Base-by-base conservation (phyloP, 2,797 vertebrate genomes). In the Synanceia verrucosa region DNA sequence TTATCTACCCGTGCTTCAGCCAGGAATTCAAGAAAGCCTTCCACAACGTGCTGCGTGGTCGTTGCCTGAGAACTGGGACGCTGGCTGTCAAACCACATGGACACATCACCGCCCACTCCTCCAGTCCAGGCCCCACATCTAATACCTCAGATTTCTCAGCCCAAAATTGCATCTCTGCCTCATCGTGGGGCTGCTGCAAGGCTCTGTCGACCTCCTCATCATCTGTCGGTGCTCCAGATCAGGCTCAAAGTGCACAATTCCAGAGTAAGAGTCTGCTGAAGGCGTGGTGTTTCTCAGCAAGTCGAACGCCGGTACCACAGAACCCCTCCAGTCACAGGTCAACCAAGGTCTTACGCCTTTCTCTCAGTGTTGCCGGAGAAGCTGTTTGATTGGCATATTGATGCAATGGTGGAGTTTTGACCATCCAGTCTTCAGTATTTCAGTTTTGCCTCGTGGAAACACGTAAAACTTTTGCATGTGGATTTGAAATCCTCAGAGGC, bases 1-100 rank as follows among this genome's bases (percentile, higher is more conserved):
- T 99, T 51, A 99, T 99, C 90, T 99, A 99, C 84, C 97, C 96
- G 0, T 99, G 97, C 89, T 98, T 96, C 56, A 98, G 97, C 82
- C 96, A 94, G 80, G 98, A 99, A 93, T 99, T 98, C 84, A 97
- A 97, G 91, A 98, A 93, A 85, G 98, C 97, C 0, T 99, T 99
- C 91, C 93, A 95, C 76, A 96, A 97, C 0, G 93, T 99, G 67
- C 92, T 99, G 46, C 93, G 63, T 13, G 92, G 93, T 0, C 95
- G 88, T 76, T 98, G 97, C 89, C 91, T 96, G 21, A 90, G 82
- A 44, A 86, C 90, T 41, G 92, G 86, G 18, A 8, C 68, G 2
- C 84, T 85, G 44, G 90, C 79, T 41, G 29, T 68, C 43, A 79
- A 83, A 83, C 80, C 1, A 34, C 93, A 5, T 79, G 84, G 64